These are phyloP conservation scores for Propithecus deckenii DNA, from an alignment of 2,797 vertebrate species.

Conservation along the genomic window DNA sequence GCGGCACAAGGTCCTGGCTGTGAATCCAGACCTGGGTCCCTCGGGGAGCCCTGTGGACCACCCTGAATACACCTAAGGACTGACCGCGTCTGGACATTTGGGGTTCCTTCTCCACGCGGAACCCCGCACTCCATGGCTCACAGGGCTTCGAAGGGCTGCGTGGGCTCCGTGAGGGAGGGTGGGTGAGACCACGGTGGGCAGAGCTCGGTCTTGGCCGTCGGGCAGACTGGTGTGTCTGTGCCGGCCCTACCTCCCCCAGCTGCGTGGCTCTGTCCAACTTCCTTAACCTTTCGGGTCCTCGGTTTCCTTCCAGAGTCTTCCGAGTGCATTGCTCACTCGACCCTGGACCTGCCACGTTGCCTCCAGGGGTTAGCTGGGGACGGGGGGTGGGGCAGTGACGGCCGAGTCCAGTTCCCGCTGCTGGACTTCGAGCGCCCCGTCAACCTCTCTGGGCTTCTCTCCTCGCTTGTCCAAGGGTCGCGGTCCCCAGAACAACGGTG, in stretches of 20 bases:
- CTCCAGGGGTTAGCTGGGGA: neutral
- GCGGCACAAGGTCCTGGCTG: neutral
- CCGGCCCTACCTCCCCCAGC: neutral
- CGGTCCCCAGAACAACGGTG: fast-evolving
- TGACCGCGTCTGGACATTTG: neutral
- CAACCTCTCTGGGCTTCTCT: neutral
- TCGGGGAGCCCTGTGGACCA: fast-evolving
- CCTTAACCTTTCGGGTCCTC: neutral
- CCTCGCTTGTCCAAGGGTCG: neutral
- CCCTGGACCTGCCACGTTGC: too few species aligned
- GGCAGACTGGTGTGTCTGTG: neutral
- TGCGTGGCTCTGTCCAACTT: neutral
- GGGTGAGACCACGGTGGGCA: fast-evolving
- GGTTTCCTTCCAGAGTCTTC: neutral
- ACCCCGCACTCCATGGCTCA: fast-evolving
- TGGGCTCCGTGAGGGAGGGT: fast-evolving
- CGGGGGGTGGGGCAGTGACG: neutral
- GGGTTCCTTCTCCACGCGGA: fast-evolving
- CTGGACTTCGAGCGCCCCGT: neutral
- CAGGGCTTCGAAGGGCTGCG: fast-evolving
- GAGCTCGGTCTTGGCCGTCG: neutral
- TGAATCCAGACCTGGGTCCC: neutral
- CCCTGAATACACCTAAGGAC: neutral
- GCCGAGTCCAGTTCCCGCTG: neutral
- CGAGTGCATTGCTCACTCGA: fast-evolving